Percentiles rank a stretch among this genome's conserved stretches.
Conservation (phyloP, 2,888 invertebrate genomes). For the Tetranychus piercei region DNA sequence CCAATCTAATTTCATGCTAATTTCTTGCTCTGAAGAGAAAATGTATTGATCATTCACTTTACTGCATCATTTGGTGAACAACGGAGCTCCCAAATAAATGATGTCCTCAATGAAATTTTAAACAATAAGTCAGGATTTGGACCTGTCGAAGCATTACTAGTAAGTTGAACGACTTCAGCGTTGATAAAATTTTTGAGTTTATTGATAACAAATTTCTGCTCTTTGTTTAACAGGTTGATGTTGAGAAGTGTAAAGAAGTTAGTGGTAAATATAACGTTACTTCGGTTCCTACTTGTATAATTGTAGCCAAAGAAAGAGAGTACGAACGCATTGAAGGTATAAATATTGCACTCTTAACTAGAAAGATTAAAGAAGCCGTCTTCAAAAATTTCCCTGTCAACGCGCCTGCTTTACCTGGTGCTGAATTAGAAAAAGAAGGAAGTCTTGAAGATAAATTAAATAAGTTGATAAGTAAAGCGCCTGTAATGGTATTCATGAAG, state of each 20-base stretch:
- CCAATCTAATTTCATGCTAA: background rate
- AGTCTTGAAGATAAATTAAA: constrained; percentile 31
- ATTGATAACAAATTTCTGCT: background rate
- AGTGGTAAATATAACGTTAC: constrained; percentile 57
- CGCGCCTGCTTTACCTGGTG: background rate
- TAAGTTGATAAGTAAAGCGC: constrained; percentile 34
- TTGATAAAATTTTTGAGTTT: background rate
- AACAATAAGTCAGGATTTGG: background rate
- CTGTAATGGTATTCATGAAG: constrained; percentile 42
- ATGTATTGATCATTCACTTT: background rate
- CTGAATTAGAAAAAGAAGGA: background rate
- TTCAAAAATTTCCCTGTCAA: constrained; percentile 13
- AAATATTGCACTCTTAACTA: constrained; percentile 56
- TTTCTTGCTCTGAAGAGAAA: background rate
- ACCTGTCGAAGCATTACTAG: background rate
- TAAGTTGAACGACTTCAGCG: background rate
- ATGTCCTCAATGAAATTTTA: background rate
- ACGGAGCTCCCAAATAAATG: constrained; percentile 3
- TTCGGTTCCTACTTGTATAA: constrained; percentile 57
- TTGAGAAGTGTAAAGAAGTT: constrained; percentile 39
- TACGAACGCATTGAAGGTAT: constrained; percentile 70
- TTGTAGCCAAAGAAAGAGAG: constrained; percentile 47
- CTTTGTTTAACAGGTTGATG: background rate
- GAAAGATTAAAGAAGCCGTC: constrained; percentile 45
- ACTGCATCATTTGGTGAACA: background rate